A percentile compares a stretch with the other conserved stretches of the same genome.
phyloP scores from a whole-genome alignment of 2,888 invertebrate genomes.

The Labia minor region DNA sequence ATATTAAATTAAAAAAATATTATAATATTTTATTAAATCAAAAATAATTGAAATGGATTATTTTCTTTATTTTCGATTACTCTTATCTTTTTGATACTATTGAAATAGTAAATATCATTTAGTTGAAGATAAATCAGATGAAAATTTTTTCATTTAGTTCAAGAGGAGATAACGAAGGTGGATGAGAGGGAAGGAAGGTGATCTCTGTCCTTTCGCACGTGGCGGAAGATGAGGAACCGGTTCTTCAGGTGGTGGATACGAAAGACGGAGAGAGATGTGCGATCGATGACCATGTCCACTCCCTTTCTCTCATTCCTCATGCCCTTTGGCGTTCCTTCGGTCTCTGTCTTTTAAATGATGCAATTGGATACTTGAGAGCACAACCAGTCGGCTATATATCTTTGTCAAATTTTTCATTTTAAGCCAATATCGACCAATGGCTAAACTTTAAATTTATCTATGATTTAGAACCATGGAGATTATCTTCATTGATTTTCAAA shows the following conservation, averaged over 20 bases:
- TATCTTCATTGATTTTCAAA: too few species aligned
- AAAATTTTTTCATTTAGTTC: too few species aligned
- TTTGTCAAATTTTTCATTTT: constrained; percentile 13
- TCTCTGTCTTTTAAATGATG: constrained; percentile 2
- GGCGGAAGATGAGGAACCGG: neutral
- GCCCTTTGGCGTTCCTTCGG: neutral
- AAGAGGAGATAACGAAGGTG: neutral
- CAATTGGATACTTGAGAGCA: constrained; percentile 7
- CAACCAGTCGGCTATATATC: neutral
- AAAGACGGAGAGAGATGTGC: neutral
- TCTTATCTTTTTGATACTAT: too few species aligned
- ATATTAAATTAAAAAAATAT: too few species aligned
- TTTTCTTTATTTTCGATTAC: too few species aligned
- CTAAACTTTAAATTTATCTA: too few species aligned
- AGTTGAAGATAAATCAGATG: too few species aligned
- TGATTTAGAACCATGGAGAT: too few species aligned
- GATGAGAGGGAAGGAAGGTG: neutral
- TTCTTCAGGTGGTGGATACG: neutral
- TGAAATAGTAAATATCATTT: too few species aligned
- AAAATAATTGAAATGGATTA: too few species aligned
- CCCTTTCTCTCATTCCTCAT: neutral
- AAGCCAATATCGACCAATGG: neutral
- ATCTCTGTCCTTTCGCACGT: neutral
- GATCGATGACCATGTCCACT: neutral
- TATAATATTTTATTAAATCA: too few species aligned